Conservation (phyloP, 2,797 vertebrate genomes). For the Lacerta bilineata region DNA sequence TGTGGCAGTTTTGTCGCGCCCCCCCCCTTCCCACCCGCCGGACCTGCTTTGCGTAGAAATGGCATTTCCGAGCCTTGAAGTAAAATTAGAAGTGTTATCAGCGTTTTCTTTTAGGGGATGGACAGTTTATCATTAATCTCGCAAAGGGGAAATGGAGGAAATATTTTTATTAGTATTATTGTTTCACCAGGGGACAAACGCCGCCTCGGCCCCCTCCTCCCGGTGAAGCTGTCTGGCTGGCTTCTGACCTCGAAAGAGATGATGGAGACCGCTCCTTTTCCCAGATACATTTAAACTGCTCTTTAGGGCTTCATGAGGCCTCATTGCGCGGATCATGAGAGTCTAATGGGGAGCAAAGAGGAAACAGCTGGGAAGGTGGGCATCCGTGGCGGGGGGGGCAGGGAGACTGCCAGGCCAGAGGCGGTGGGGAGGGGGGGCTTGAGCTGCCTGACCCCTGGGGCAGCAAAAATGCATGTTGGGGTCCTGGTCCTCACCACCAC, state of each 20-base stretch:
- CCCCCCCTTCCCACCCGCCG: background rate
- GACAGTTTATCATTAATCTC: constrained; percentile 94
- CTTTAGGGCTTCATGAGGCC: background rate
- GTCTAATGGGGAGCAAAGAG: background rate
- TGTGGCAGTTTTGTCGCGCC: constrained; percentile 53
- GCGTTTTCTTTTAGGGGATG: constrained; percentile 87
- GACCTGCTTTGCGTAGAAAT: constrained; percentile 90
- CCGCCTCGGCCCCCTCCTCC: rapidly evolving
- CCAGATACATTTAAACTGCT: background rate
- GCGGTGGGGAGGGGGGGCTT: too few relatives aligned
- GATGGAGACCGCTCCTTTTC: background rate
- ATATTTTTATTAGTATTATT: constrained; percentile 75
- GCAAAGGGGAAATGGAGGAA: constrained; percentile 77
- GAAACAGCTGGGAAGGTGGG: background rate
- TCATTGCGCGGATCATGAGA: background rate
- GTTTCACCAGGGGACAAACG: constrained; percentile 39
- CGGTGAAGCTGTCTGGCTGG: background rate
- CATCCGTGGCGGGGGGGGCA: background rate
- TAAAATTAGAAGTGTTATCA: constrained; percentile 91
- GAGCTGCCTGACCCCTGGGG: too few relatives aligned
- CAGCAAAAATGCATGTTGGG: too few relatives aligned
- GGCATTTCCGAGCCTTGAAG: constrained; percentile 84
- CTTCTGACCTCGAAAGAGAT: constrained; percentile 46
- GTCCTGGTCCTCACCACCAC: too few relatives aligned
- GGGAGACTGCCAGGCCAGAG: background rate